Base-by-base conservation (phyloP, 1,140 invertebrate genomes). In the Pollicipes pollicipes region DNA sequence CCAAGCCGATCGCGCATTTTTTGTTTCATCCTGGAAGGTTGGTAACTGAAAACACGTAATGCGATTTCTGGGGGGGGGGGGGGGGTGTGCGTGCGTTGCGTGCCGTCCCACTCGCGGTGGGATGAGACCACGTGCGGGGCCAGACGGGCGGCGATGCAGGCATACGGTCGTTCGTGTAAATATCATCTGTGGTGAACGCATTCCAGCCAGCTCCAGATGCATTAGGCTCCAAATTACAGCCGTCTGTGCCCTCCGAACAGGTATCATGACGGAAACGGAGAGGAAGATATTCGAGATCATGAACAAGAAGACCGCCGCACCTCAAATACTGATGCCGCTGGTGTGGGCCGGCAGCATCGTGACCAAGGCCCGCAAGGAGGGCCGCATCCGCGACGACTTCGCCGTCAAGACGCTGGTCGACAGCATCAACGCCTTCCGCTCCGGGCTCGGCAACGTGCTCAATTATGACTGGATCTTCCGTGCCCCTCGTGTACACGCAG, bases 401-500 rank as follows among this genome's bases (percentile, higher is more conserved):
- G 91, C 92, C 0, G 88, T 95, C 0, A 94, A 95, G 78, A 93
- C 91, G 0, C 84, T 95, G 66, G 88, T 94, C 71, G 91, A 94
- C 76, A 91, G 93, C 78, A 78, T 96, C 29, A 93, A 94, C 75
- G 89, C 89, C 78, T 94, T 94, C 76, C 83, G 93, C 68, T 89
- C 88, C 28, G 85, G 88, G 73, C 93, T 90, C 75, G 91, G 82
- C 21, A 78, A 78, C 67, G 76, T 77, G 35, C 77, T 90, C 35
- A 88, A 88, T 71, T 97, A 93, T 75, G 93, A 97, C 77, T 91
- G 89, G 70, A 93, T 96, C 74, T n/a, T 93, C 90, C 76, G 88
- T 97, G 30, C 93, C 93, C 0, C 81, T 97, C 68, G 93, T 96
- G 24, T 97, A 97, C 76, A 96, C 93, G 1, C 92, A 97, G 85